Percentiles rank a stretch among this genome's conserved stretches.
Conservation (phyloP, 1,140 invertebrate species). For the Zaprionus africanus region DNA sequence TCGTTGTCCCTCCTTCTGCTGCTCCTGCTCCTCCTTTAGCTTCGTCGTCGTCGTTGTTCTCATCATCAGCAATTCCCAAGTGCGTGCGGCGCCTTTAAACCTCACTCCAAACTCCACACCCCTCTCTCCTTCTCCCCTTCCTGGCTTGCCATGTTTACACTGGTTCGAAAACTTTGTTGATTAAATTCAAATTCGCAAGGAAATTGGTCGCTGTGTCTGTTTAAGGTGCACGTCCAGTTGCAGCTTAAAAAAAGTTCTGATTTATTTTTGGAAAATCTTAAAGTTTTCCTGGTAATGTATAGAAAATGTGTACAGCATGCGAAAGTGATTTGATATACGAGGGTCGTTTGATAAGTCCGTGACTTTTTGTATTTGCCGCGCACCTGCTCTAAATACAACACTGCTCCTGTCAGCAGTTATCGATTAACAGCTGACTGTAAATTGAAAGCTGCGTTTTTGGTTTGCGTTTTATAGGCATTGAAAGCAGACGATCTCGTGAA, state of each 20-base stretch:
- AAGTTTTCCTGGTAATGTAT: not conserved
- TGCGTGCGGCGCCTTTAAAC: slow-evolving; percentile 45
- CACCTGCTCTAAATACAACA: no score
- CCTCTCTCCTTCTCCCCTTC: not conserved
- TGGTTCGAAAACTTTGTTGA: slow-evolving; percentile 16
- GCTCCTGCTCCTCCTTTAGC: not conserved
- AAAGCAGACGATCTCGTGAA: no score
- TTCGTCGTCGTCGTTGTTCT: slow-evolving; percentile 20
- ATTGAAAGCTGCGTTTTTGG: no score
- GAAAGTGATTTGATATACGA: not conserved
- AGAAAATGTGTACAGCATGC: not conserved
- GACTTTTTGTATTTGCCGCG: no score
- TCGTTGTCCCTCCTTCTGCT: slow-evolving; percentile 22
- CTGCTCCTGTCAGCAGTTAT: no score
- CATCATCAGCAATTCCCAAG: slow-evolving; percentile 55
- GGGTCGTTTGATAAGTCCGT: no score
- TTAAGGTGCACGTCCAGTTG: slow-evolving; percentile 6
- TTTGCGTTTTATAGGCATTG: no score
- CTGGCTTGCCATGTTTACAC: slow-evolving; percentile 32
- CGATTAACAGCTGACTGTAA: no score
- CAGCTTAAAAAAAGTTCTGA: not conserved
- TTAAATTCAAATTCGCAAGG: slow-evolving; percentile 3
- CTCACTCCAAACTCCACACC: not conserved
- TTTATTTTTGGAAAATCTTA: not conserved
- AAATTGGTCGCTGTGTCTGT: slow-evolving; percentile 10